Evolutionary conservation across 2,113 vertebrate species (phyloP).

Genomic region (Equus przewalskii): DNA sequence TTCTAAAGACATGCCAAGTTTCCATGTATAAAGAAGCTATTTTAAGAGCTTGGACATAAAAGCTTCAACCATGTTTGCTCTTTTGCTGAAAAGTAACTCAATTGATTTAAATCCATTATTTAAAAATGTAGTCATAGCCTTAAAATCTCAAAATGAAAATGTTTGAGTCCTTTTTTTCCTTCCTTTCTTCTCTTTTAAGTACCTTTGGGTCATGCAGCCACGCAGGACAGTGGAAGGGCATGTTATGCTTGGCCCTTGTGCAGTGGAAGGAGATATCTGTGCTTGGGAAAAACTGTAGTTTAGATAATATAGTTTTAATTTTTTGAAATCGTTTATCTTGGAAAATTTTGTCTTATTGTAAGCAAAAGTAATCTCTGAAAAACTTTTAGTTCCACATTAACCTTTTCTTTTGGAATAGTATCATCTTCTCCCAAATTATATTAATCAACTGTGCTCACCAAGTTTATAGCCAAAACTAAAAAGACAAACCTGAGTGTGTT

Average conservation of each 20-base stretch:
- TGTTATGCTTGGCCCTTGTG: background rate
- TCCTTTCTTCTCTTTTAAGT: constrained; percentile 2
- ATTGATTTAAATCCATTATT: constrained; percentile 75
- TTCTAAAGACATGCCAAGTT: constrained; percentile 62
- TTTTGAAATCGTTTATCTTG: background rate
- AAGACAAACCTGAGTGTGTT: background rate
- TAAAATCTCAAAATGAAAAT: constrained; percentile 70
- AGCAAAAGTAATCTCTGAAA: constrained; percentile 69
- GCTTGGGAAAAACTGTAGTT: background rate
- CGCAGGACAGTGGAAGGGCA: background rate
- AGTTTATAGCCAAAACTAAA: constrained; percentile 73
- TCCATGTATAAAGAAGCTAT: constrained; percentile 63
- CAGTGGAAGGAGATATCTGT: background rate
- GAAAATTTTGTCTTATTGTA: background rate
- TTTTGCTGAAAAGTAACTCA: constrained; percentile 70
- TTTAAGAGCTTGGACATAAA: constrained; percentile 75
- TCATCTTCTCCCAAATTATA: constrained; percentile 64
- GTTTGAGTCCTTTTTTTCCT: background rate
- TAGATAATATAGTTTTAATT: constrained; percentile 37
- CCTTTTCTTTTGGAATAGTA: constrained; percentile 64
- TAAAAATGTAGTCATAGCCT: constrained; percentile 46
- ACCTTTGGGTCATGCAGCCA: background rate
- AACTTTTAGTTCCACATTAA: constrained; percentile 1
- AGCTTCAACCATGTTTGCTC: constrained; percentile 57
- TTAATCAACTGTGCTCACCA: constrained; percentile 62